Evolutionary conservation across 2,888 invertebrate genomes (phyloP), one percentile per base, ranked within the genome.

Genomic region (Anthoptus insignis): DNA sequence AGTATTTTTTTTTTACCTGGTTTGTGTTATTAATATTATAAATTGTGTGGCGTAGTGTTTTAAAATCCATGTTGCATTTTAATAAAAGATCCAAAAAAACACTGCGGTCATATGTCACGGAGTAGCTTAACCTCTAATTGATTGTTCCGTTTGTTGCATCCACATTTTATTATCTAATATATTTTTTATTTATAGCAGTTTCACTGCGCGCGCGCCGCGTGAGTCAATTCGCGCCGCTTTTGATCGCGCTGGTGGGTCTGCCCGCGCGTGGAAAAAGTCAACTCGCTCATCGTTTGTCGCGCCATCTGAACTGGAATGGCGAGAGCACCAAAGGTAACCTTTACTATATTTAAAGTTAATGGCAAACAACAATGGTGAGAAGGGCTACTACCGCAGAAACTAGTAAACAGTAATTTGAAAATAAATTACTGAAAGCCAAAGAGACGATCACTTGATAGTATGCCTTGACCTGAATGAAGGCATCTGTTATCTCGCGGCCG

Each of bases 241-340:
- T 99, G 65, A 97, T 99, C 73, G 97, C 97, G 32, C 96, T 97
- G 93, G 98, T 98, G 37, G 99, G 99, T 16, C 92, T 98, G 66
- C 99, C 99, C 1, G 99, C 98, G 16, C 94, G 98, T 27, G 99
- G 99, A 68, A 99, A 99, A 92, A 98, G 98, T 59, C 97, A 98
- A 84, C 95, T 99, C 65, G 97, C 98, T 0, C 97, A 97, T 82
- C 97, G 98, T 78, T 94, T 99, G 45, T 95, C 97, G 58, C 94
- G 98, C 66, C 97, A 98, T 81, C 95, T 99, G 64, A 98, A 98
- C 88, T 99, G 98, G 97, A 98, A 97, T 77, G 98, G 98, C 27
- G 97, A 98, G 80, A 95, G 95, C 75, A 96, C 98, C 24, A 96
- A 96, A 96, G 97, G 97, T 63, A 56, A 27, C 32, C 32, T 32